Base-by-base conservation (phyloP, 2,113 vertebrate genomes). In the Catharus fuscescens region DNA sequence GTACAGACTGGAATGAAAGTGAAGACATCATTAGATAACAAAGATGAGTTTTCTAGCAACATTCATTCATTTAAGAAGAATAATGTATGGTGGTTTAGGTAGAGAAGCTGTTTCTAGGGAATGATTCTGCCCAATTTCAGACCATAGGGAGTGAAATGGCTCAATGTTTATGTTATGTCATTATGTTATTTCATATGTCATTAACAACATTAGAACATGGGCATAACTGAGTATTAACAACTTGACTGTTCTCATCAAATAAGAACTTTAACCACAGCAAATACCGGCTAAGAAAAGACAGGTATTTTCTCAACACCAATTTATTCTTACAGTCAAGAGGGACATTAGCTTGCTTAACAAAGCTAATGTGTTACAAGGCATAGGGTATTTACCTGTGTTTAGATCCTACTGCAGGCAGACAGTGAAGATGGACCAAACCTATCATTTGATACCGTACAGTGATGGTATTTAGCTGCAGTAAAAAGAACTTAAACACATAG, bases 281-380 rank as follows among this genome's bases (percentile, higher is more conserved):
- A 77, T 9, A 23, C 24, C 77, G 72, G 38, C 32, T 48, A 60
- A 60, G 19, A 26, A 38, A 59, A 53, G 31, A 71, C 3, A 71
- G 26, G 0, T 17, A n/a, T 87, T 92, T 82, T 69, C 73, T 85
- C n/a, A 87, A 56, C 31, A 50, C 9, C 19, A 16, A 14, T 36
- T 65, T 65, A 50, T 7, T 87, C 38, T 42, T 21, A 42, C 17
- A 34, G 9, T 23, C 29, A 40, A 62, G 17, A 70, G 31, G 24
- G 50, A 32, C 0, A 0, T 53, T 25, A 73, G 7, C 34, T 50
- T 66, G 34, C 38, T 45, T 45, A 48, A 48, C 21, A 54, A 82
- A 1, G 4, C 18, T 53, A 44, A 61, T 0, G 0, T n/a, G 32
- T 44, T 28, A 31, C 45, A 77, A 69, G 52, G 44, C 57, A 56